Evolutionary conservation across 2,888 invertebrate genomes (phyloP).

Genomic region (Agrochola litura): DNA sequence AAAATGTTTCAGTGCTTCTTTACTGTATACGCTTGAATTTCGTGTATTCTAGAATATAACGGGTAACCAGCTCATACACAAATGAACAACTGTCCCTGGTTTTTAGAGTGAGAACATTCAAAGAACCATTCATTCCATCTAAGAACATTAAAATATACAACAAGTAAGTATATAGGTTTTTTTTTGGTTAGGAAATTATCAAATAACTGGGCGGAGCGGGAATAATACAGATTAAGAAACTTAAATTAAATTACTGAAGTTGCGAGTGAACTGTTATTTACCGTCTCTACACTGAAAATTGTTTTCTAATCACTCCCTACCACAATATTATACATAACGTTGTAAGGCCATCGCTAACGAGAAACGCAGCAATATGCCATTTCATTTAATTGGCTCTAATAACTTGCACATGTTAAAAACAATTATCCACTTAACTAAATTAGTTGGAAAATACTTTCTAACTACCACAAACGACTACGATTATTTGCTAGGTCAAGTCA

Average conservation of each 20-base stretch:
- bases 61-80: neutral
- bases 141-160: neutral
- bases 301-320: neutral
- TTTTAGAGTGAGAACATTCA: no score
- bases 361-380: conserved; percentile 2
- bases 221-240: neutral
- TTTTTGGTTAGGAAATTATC: no score
- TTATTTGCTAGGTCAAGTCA: conserved; percentile 22
- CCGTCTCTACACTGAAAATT: neutral
- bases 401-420: conserved; percentile 22
- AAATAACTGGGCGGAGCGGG: no score
- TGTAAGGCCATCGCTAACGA: conserved; percentile 7
- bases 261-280: neutral
- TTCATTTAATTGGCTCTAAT: conserved; percentile 18
- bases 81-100: neutral
- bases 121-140: neutral
- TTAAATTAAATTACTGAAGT: neutral
- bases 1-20: no score
- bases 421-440: conserved; percentile 31
- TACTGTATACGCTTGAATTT: no score
- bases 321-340: neutral
- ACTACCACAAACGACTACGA: neutral
- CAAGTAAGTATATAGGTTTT: neutral
- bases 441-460: conserved; percentile 5
- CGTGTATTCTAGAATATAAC: no score